These are phyloP conservation scores for Lordiphosa clarofinis DNA, from an alignment of 1,140 invertebrate species.

Conservation along the genomic window DNA sequence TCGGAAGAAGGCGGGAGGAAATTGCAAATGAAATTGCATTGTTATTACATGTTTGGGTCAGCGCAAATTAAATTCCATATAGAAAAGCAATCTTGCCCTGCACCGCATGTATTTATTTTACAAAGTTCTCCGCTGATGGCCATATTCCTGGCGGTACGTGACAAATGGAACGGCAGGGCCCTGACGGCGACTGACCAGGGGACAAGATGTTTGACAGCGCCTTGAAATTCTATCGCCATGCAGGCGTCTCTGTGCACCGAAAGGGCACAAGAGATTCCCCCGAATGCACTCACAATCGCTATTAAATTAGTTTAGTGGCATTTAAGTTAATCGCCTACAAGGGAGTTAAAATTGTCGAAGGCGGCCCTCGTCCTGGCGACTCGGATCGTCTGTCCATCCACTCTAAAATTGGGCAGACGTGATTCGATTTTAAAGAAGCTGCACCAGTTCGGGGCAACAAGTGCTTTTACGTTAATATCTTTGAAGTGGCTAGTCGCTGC, in stretches of 20 bases:
- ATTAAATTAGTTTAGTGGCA: slow-evolving; percentile 80
- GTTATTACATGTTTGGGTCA: slow-evolving; percentile 78
- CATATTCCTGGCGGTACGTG: slow-evolving; percentile 54
- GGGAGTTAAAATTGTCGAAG: slow-evolving; percentile 64
- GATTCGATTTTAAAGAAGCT: slow-evolving; percentile 79
- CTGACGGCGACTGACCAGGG: slow-evolving; percentile 4
- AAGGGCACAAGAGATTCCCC: slow-evolving; percentile 4
- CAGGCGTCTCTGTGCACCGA: slow-evolving; percentile 1
- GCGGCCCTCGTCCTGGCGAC: slow-evolving; percentile 3
- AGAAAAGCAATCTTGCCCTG: slow-evolving; percentile 73
- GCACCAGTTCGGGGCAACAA: slow-evolving; percentile 40
- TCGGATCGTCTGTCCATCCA: slow-evolving; percentile 1
- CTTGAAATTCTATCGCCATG: slow-evolving; percentile 31
- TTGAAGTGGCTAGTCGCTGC: slow-evolving; percentile 37
- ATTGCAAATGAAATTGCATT: slow-evolving; percentile 77
- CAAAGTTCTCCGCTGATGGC: slow-evolving; percentile 46
- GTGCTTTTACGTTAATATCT: slow-evolving; percentile 57
- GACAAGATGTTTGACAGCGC: slow-evolving; percentile 76
- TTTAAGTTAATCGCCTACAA: slow-evolving; percentile 79
- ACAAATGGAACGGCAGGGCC: slow-evolving; percentile 32
- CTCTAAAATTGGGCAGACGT: slow-evolving; percentile 71
- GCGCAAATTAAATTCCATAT: slow-evolving; percentile 79
- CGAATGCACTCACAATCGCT: slow-evolving; percentile 70
- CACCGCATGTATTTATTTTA: slow-evolving; percentile 68
- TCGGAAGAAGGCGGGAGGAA: slow-evolving; percentile 20